A percentile compares a stretch with the other conserved stretches of the same genome.
Evolutionary conservation across 2,113 vertebrate genomes (phyloP).

Genomic region (Lamprotornis superbus): DNA sequence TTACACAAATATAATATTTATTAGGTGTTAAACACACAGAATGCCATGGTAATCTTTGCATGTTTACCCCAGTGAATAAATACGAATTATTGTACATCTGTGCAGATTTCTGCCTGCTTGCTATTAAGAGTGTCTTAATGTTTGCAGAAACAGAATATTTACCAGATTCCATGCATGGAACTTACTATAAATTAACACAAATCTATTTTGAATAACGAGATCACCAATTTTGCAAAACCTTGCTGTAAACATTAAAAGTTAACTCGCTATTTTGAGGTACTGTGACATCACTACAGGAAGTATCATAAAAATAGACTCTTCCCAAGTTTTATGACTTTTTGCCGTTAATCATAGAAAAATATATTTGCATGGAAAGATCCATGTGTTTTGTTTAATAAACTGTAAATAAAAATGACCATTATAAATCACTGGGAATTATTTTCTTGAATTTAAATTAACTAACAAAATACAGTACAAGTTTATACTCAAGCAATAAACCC

Average conservation of each 20-base stretch:
- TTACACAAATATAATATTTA: not conserved
- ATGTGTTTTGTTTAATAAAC: not conserved
- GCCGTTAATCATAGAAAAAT: not conserved
- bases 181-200: not conserved
- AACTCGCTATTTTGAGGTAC: not conserved
- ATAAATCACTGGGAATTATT: not conserved
- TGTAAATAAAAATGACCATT: not conserved
- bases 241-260: not conserved
- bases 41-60: not conserved
- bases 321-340: not conserved
- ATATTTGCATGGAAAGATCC: not conserved
- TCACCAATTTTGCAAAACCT: not conserved
- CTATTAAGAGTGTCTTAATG: not conserved
- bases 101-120: not conserved
- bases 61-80: not conserved
- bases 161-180: not conserved
- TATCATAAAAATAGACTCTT: not conserved
- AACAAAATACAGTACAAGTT: not conserved
- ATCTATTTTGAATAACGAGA: not conserved
- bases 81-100: not conserved
- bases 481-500: not conserved
- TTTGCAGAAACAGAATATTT: not conserved
- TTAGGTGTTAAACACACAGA: not conserved
- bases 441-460: not conserved
- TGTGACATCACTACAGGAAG: not conserved